Conservation (phyloP, 2,113 vertebrate species). For the Amazona vittata region DNA sequence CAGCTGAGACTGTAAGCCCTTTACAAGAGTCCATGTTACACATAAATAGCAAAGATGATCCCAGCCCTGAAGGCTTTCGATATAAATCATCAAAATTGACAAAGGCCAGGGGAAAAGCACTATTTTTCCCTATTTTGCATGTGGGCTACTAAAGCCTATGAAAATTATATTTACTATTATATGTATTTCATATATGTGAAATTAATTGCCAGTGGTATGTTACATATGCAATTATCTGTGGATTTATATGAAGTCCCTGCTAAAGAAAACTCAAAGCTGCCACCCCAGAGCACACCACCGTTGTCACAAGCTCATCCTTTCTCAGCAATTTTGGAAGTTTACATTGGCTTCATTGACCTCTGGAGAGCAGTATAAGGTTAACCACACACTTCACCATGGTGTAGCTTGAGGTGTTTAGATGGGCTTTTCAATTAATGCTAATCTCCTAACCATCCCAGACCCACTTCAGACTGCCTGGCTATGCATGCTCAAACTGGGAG, state of each 20-base stretch:
- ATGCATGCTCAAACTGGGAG: neutral
- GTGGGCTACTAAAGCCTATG: neutral
- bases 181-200: neutral
- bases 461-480: neutral
- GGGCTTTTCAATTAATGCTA: neutral
- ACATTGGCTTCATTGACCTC: neutral
- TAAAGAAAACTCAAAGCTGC: neutral
- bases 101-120: neutral
- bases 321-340: neutral
- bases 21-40: neutral
- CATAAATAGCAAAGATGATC: neutral
- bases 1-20: neutral
- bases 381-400: neutral
- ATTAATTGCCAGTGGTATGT: neutral
- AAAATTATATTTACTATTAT: neutral
- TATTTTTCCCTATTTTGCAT: neutral
- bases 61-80: neutral
- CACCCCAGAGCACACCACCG: rapidly evolving
- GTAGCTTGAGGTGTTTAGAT: neutral
- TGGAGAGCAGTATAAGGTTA: neutral
- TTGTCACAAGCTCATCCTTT: neutral
- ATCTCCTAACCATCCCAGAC: neutral
- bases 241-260: neutral
- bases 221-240: neutral
- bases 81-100: neutral